These are phyloP conservation scores for Sinopyrophorus schimmeli DNA, from an alignment of 2,888 invertebrate species.

Conservation along the genomic window DNA sequence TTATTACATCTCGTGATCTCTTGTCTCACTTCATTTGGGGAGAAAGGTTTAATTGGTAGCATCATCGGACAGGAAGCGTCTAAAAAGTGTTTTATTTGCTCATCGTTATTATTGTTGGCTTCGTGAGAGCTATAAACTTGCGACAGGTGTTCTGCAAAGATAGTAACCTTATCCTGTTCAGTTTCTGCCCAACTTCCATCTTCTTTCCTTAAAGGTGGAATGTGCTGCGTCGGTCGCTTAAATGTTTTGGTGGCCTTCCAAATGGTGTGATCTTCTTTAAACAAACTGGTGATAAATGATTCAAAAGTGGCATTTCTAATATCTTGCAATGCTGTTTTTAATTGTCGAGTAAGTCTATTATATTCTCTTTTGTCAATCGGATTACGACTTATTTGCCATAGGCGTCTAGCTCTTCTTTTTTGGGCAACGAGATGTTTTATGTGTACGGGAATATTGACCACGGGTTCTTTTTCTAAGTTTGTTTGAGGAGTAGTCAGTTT, in stretches of 20 bases:
- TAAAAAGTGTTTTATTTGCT: slow-evolving; percentile 6
- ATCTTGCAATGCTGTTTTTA: slow-evolving; percentile 4
- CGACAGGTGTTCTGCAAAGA: neutral
- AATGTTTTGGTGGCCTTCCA: slow-evolving; percentile 5
- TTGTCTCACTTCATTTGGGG: slow-evolving; percentile 11
- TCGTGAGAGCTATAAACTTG: neutral
- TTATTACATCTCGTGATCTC: slow-evolving; percentile 6
- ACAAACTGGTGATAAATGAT: neutral
- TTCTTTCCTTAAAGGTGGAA: slow-evolving; percentile 9
- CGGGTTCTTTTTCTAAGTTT: slow-evolving; percentile 6
- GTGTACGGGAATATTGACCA: neutral
- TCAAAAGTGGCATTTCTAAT: slow-evolving; percentile 1
- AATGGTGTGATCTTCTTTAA: slow-evolving; percentile 1
- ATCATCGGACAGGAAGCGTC: slow-evolving; percentile 8
- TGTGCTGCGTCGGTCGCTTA: slow-evolving; percentile 3
- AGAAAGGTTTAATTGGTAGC: slow-evolving; percentile 13
- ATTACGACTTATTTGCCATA: slow-evolving; percentile 8
- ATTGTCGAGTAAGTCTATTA: slow-evolving; percentile 5
- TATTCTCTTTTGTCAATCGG: slow-evolving; percentile 3
- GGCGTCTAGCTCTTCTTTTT: slow-evolving; percentile 8
- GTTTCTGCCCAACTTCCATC: slow-evolving; percentile 9
- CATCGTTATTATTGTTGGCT: slow-evolving; percentile 2
- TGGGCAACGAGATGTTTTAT: slow-evolving; percentile 3
- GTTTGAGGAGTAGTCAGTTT: slow-evolving; percentile 1
- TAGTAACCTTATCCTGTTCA: slow-evolving; percentile 7